Conservation (phyloP, 2,113 vertebrate genomes). For the Halichoerus grypus region DNA sequence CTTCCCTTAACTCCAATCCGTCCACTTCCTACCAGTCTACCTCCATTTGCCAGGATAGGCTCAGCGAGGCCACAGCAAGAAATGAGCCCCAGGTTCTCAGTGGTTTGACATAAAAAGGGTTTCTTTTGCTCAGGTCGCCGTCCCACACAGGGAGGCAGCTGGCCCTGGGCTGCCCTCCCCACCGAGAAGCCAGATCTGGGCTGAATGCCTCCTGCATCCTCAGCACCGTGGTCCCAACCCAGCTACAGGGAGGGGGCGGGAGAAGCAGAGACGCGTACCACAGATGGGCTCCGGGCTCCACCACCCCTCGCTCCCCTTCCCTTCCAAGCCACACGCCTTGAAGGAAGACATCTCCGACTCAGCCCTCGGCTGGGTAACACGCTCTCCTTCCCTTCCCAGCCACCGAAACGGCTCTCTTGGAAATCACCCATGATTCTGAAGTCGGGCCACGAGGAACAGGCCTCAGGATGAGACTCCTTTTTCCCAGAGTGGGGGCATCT, state of each 20-base stretch:
- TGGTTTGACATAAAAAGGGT: not conserved
- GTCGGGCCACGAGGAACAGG: accelerated
- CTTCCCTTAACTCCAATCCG: accelerated
- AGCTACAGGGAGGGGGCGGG: not conserved
- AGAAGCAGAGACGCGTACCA: not conserved
- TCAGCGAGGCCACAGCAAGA: not conserved
- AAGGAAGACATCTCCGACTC: not conserved
- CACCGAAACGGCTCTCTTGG: not conserved
- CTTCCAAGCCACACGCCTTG: not conserved
- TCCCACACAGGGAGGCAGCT: not conserved
- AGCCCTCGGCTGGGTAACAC: accelerated
- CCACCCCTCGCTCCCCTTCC: not conserved
- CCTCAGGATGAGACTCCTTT: not conserved
- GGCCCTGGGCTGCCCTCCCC: not conserved
- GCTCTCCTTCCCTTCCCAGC: not conserved
- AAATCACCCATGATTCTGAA: not conserved
- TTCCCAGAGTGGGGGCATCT: not conserved
- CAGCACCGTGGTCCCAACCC: not conserved
- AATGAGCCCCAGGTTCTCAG: not conserved
- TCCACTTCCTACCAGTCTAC: not conserved
- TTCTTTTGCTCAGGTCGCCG: not conserved
- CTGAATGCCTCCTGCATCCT: not conserved
- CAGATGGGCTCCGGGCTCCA: not conserved
- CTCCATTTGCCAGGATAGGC: not conserved
- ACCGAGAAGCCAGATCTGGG: accelerated